Conservation (phyloP, 2,888 invertebrate genomes). For the Brachyptera risi region DNA sequence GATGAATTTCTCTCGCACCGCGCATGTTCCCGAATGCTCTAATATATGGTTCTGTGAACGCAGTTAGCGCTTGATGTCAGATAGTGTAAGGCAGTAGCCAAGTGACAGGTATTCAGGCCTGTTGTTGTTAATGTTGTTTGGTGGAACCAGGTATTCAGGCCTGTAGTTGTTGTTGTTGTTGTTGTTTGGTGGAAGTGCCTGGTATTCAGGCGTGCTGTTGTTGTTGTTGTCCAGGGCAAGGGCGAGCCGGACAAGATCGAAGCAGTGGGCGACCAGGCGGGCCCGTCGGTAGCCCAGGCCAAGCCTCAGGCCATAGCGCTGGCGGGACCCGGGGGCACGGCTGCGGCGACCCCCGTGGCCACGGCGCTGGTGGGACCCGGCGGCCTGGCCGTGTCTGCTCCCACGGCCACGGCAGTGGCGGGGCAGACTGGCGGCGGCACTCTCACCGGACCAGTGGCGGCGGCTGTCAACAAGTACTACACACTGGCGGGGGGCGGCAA, state of each 20-base stretch:
- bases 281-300: conserved; percentile 43
- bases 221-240: too few species aligned
- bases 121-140: too few species aligned
- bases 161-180: too few species aligned
- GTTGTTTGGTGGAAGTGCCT: too few species aligned
- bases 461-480: neutral
- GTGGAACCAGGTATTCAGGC: too few species aligned
- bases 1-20: too few species aligned
- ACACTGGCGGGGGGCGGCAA: neutral
- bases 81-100: too few species aligned
- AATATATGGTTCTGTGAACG: too few species aligned
- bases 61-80: too few species aligned
- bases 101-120: too few species aligned
- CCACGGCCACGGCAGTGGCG: conserved; percentile 51
- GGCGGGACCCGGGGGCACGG: conserved; percentile 50
- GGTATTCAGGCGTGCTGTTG: too few species aligned
- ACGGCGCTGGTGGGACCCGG: conserved; percentile 50
- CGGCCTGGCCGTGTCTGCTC: conserved; percentile 49
- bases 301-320: conserved; percentile 50
- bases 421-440: conserved; percentile 41
- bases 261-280: conserved; percentile 33
- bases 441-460: conserved; percentile 14
- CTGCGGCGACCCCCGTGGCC: conserved; percentile 48
- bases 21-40: too few species aligned
- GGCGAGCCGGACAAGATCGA: conserved; percentile 13